phyloP scores from a whole-genome alignment of 2,888 invertebrate species.

The Cheilosia vulpina region DNA sequence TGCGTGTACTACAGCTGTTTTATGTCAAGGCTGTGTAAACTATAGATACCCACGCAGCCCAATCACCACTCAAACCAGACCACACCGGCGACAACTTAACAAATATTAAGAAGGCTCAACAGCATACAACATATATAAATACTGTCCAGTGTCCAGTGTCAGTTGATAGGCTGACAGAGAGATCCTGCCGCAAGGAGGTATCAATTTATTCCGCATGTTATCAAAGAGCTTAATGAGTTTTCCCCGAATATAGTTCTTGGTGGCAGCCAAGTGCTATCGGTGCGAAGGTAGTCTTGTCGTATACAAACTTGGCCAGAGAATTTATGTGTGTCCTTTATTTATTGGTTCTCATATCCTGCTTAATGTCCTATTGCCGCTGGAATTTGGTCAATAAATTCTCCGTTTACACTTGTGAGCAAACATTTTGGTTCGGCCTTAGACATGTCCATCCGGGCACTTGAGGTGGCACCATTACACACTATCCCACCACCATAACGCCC shows the following conservation, averaged over 20 bases:
- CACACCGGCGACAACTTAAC: slow-evolving; percentile 70
- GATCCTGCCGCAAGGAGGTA: slow-evolving; percentile 70
- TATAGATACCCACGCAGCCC: not conserved
- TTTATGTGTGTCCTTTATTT: slow-evolving; percentile 73
- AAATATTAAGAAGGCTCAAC: slow-evolving; percentile 55
- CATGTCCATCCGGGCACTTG: slow-evolving; percentile 68
- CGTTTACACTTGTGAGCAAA: slow-evolving; percentile 72
- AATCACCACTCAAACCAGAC: slow-evolving; percentile 7
- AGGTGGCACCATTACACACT: slow-evolving; percentile 60
- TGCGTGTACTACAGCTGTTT: slow-evolving; percentile 50
- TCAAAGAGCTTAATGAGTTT: slow-evolving; percentile 74
- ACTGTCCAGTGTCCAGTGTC: not conserved
- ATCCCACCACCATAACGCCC: slow-evolving; percentile 37
- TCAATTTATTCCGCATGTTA: slow-evolving; percentile 72
- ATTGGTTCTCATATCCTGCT: slow-evolving; percentile 74
- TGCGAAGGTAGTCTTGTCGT: slow-evolving; percentile 3
- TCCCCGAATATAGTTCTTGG: slow-evolving; percentile 27
- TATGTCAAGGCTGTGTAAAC: slow-evolving; percentile 25
- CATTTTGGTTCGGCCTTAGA: slow-evolving; percentile 73
- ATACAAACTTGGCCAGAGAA: slow-evolving; percentile 45
- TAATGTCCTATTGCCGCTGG: slow-evolving; percentile 74
- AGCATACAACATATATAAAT: not conserved
- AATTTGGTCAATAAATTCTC: slow-evolving; percentile 74
- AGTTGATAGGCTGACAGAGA: slow-evolving; percentile 6
- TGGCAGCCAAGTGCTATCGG: slow-evolving; percentile 14